Percentiles rank a stretch among this genome's conserved stretches.
Evolutionary conservation across 2,888 invertebrate genomes (phyloP).

Genomic region (Scrobipalpa costella): DNA sequence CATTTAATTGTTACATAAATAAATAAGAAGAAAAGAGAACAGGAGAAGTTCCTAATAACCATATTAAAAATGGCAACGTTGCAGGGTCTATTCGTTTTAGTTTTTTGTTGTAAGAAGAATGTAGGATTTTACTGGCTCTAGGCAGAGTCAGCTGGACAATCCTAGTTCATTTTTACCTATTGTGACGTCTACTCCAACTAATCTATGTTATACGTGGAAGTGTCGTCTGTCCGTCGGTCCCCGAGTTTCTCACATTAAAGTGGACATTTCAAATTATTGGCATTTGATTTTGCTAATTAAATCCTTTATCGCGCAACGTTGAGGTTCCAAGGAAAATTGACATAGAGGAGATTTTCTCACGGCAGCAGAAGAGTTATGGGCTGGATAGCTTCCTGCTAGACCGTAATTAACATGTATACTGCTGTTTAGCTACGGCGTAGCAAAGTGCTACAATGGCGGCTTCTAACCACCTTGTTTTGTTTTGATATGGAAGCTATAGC

Average conservation of each 20-base stretch:
- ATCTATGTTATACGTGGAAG: slow-evolving; percentile 50
- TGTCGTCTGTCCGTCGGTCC: slow-evolving; percentile 40
- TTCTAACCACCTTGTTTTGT: no score
- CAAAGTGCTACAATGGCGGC: background rate
- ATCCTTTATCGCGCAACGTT: slow-evolving; percentile 42
- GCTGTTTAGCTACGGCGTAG: background rate
- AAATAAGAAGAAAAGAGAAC: no score
- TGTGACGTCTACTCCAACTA: slow-evolving; percentile 20
- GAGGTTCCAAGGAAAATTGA: slow-evolving; percentile 27
- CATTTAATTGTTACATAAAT: no score
- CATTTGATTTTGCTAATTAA: slow-evolving; percentile 61
- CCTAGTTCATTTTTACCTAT: background rate
- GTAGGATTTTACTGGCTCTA: background rate
- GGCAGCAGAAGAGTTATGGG: slow-evolving; percentile 10
- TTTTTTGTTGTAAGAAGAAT: no score
- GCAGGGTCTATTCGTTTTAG: no score
- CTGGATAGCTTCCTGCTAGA: background rate
- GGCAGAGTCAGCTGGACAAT: background rate
- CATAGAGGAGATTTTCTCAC: slow-evolving; percentile 27
- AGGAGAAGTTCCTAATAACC: no score
- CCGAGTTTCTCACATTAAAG: slow-evolving; percentile 61
- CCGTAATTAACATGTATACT: background rate
- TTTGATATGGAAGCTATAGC: no score
- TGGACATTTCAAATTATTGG: slow-evolving; percentile 58
- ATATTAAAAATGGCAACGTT: no score